phyloP scores from a whole-genome alignment of 2,888 invertebrate species.

The Scaptomyza polygonia region DNA sequence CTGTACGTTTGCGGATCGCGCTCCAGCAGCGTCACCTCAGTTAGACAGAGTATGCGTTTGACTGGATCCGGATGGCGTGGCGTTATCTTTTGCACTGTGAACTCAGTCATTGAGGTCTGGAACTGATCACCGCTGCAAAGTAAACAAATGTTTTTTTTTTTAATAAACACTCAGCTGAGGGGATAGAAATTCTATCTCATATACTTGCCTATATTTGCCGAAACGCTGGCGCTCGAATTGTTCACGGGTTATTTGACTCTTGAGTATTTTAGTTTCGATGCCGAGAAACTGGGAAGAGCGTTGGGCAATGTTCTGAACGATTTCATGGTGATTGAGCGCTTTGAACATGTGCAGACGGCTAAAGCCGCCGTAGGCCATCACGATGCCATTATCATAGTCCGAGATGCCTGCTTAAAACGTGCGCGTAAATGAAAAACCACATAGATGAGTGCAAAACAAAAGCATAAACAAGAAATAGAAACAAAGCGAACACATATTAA shows the following conservation, averaged over 20 bases:
- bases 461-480: constrained; percentile 35
- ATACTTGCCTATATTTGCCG: constrained; percentile 93
- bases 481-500: constrained; percentile 60
- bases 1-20: constrained; percentile 98
- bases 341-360: constrained; percentile 96
- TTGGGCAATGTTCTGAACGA: constrained; percentile 94
- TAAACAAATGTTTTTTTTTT: constrained; percentile 3
- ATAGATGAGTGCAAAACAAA: constrained; percentile 50
- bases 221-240: constrained; percentile 95
- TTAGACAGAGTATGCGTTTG: constrained; percentile 95
- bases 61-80: constrained; percentile 93
- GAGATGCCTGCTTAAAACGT: constrained; percentile 87
- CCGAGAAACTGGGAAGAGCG: constrained; percentile 92
- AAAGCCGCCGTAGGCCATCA: constrained; percentile 95
- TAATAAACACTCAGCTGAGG: constrained; percentile 80
- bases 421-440: constrained; percentile 70
- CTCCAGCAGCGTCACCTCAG: constrained; percentile 97
- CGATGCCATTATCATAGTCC: constrained; percentile 96
- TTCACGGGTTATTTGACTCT: constrained; percentile 92
- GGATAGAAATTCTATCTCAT: not conserved
- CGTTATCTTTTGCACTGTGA: constrained; percentile 96
- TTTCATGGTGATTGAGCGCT: constrained; percentile 92
- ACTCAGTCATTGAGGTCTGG: constrained; percentile 98
- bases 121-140: constrained; percentile 94
- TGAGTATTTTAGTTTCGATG: constrained; percentile 92